Evolutionary conservation across 64 coral and sea anemone genomes (phyloP).

Genomic region (Actinia tenebrosa): DNA sequence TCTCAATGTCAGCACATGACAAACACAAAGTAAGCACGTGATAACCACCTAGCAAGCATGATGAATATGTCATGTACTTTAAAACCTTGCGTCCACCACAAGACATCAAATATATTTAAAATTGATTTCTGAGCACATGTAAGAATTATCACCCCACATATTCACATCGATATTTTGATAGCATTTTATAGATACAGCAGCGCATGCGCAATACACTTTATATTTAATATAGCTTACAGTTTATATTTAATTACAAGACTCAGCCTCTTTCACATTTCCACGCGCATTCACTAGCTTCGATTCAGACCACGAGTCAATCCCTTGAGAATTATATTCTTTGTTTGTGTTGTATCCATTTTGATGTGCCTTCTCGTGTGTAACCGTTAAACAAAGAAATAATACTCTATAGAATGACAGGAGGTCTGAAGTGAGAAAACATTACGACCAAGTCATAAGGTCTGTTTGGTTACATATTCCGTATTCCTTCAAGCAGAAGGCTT

Average conservation of each 20-base stretch:
- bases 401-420: too few relatives aligned
- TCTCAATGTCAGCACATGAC: background rate
- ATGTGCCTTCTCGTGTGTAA: too few relatives aligned
- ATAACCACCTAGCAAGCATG: background rate
- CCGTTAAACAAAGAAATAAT: too few relatives aligned
- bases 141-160: background rate
- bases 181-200: background rate
- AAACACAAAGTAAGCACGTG: background rate
- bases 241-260: background rate
- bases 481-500: background rate
- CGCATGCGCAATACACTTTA: background rate
- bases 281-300: background rate
- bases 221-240: slow-evolving; percentile 7
- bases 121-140: background rate
- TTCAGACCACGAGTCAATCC: too few relatives aligned
- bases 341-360: too few relatives aligned
- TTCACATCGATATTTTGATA: background rate
- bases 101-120: background rate
- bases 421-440: too few relatives aligned
- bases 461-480: too few relatives aligned
- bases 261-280: background rate
- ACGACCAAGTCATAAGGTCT: too few relatives aligned
- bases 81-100: background rate
- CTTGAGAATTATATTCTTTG: too few relatives aligned
- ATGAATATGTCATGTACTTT: background rate